Base-by-base conservation (phyloP, 2,797 vertebrate genomes). In the Eulemur rubriventer region DNA sequence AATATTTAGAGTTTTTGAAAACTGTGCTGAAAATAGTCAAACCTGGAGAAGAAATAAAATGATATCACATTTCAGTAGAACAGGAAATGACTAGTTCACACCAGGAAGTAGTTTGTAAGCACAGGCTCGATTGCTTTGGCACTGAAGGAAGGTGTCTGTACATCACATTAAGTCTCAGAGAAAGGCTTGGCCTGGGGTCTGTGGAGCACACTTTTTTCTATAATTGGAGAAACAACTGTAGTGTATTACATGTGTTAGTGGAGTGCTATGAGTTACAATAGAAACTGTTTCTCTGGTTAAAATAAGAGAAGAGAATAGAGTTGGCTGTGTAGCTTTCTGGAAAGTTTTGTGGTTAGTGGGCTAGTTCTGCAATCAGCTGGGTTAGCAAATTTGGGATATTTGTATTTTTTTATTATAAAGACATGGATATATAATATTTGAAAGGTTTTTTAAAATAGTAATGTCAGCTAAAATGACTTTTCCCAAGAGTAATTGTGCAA, bases 221-320 rank as follows among this genome's bases (percentile, higher is more conserved):
- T 91, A 95, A 92, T 46, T 95, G 72, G n/a, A 96, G 81, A 96
- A 96, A 89, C 24, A 81, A 91, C n/a, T 81, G 18, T 13, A 38
- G 35, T 79, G 46, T 43, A 85, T 79, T 78, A 35, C 17, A 69
- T 41, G 18, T 55, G 46, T 82, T 63, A 85, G 81, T 52, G 67
- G 55, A 82, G 46, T 90, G 72, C 94, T 78, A 50, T n/a, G 57
- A 87, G 57, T 91, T 52, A 88, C 48, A 91, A 79, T 26, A 83
- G 82, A 80, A 94, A 86, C 22, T 16, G 30, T 76, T 96, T 83
- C 78, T 73, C 35, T 91, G 79, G 69, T 91, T 81, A 90, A 92
- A 84, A 59, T 69, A 91, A 91, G 33, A 92, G 24, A 80, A 48
- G n/a, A 72, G 28, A 73, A 35, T 33, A 20, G 28, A 55, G 35